Evolutionary conservation across 2,113 vertebrate species (phyloP), one percentile per base, ranked within the genome.

Genomic region (Scytalopus superciliaris): DNA sequence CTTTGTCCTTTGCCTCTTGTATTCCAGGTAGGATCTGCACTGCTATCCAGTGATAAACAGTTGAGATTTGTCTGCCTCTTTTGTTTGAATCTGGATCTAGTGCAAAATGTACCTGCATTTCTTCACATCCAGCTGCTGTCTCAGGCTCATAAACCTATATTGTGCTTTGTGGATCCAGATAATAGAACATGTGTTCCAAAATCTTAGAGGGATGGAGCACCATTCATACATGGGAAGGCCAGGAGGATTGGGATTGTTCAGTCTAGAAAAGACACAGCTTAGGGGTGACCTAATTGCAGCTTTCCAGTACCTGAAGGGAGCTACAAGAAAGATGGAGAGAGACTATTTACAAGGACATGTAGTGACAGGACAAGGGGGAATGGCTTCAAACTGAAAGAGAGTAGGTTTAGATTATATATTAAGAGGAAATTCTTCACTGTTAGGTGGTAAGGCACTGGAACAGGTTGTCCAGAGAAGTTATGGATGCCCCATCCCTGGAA

Each of bases 1-100:
- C 87, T 99, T 99, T 87, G 97, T 99, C 80, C 44, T 99, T 42
- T 99, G 99, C 94, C 99, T 99, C 86, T 75, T 99, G 39, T 99
- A 99, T 97, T 99, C 99, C 59, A 99, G 99, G 99, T 99, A 97
- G 93, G 97, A 69, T 59, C 53, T 56, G 69, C 49, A 47, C 56
- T 62, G 60, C 49, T 85, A 2, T 39, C 35, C 56, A 44, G 33
- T 42, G 45, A 15, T 42, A 69, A 68, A 45, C 12, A 53, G 2
- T 3, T 53, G 63, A 44, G n/a, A 25, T 88, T 66, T 90, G 6
- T 42, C 47, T 86, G 75, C 39, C 12, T 82, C 55, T 64, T 73
- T 24, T 35, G 42, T 82, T 87, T 80, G 33, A 63, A 13, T 47
- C 27, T 35, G 55, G 13, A 17, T 63, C 49, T 31, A 40, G 47